phyloP scores from a whole-genome alignment of 2,113 vertebrate species.

The Phyllostomus hastatus region DNA sequence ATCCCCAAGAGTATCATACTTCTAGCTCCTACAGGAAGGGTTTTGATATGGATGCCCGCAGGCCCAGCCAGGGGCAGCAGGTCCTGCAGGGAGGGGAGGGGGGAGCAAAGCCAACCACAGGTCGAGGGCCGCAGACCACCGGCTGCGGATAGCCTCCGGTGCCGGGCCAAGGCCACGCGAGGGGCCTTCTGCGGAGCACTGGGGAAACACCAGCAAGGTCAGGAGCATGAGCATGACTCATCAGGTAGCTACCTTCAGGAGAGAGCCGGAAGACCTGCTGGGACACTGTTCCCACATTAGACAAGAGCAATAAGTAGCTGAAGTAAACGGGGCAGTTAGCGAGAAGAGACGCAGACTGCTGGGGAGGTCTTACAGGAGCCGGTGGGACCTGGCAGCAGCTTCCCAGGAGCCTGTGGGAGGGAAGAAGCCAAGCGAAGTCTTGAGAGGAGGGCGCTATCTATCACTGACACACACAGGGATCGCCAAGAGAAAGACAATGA shows the following conservation, averaged over 20 bases:
- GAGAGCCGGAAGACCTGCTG: neutral
- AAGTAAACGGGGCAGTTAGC: neutral
- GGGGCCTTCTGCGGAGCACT: neutral
- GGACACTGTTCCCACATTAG: neutral
- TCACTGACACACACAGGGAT: neutral
- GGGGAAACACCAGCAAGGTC: neutral
- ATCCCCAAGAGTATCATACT: neutral
- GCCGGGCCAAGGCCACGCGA: neutral
- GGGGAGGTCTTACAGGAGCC: too few relatives aligned
- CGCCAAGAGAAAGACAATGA: accelerated
- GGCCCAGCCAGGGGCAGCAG: neutral
- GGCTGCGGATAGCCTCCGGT: neutral
- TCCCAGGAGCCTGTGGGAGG: accelerated
- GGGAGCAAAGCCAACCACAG: neutral
- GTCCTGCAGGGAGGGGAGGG: neutral
- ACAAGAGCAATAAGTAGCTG: neutral
- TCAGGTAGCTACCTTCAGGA: neutral
- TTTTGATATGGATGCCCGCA: neutral
- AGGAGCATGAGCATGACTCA: neutral
- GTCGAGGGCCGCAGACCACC: neutral
- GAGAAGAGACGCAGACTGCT: neutral
- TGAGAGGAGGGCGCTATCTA: neutral
- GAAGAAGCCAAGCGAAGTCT: neutral
- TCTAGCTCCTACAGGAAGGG: neutral
- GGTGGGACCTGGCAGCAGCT: accelerated